These are phyloP conservation scores for Petrocephalus sullivani DNA, from an alignment of 2,797 vertebrate genomes.

Conservation along the genomic window DNA sequence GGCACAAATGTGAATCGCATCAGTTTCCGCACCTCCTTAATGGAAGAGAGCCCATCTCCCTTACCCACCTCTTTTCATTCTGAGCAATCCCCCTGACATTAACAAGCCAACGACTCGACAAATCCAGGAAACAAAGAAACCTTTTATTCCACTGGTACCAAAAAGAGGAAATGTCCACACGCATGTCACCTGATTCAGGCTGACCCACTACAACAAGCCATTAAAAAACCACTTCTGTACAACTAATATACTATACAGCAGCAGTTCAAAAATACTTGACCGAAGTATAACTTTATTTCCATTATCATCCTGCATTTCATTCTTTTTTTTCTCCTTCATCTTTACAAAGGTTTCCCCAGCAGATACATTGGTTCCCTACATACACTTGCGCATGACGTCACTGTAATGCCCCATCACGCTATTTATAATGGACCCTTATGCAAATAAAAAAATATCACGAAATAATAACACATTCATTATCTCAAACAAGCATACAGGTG, in stretches of 20 bases:
- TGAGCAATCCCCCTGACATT: background rate
- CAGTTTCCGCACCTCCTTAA: background rate
- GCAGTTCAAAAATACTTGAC: background rate
- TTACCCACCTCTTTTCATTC: background rate
- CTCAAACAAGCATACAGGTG: slow-evolving; percentile 9
- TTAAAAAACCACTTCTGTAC: background rate
- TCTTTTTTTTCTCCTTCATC: background rate
- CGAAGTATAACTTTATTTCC: background rate
- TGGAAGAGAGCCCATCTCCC: background rate
- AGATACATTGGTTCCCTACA: background rate
- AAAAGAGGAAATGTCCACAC: background rate
- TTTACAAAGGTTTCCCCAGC: background rate
- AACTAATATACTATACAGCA: background rate
- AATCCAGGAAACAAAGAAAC: background rate
- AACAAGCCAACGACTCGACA: background rate
- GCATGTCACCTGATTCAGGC: background rate
- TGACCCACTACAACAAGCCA: background rate
- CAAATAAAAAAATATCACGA: background rate
- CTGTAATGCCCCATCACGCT: background rate
- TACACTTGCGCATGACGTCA: background rate
- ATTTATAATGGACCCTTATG: background rate
- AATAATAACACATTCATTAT: slow-evolving; percentile 2
- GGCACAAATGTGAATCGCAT: slow-evolving; percentile 29
- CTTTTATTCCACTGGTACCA: slow-evolving; percentile 11
- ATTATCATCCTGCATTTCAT: background rate